Percentiles rank a stretch among this genome's conserved stretches.
Evolutionary conservation across 2,797 vertebrate species (phyloP).

Genomic region (Semotilus atromaculatus): DNA sequence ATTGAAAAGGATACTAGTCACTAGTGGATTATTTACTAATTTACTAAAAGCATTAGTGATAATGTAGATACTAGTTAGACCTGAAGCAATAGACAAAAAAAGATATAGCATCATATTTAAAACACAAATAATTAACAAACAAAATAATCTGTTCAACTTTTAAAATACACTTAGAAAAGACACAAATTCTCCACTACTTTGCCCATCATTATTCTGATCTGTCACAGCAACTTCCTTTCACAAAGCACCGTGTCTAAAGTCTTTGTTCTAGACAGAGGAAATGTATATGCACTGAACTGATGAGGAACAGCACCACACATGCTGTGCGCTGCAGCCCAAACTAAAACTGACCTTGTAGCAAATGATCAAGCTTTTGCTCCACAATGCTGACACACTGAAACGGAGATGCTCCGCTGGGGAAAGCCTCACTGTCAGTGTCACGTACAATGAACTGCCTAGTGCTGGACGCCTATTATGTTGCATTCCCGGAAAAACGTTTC

Average conservation of each 20-base stretch:
- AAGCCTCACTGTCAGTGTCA: slow-evolving; percentile 25
- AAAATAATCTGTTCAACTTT: neutral
- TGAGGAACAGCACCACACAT: slow-evolving; percentile 1
- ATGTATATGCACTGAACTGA: slow-evolving; percentile 12
- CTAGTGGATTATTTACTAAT: neutral
- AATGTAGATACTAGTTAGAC: neutral
- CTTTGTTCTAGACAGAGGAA: slow-evolving; percentile 34
- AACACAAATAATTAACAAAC: neutral
- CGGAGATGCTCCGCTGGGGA: slow-evolving; percentile 29
- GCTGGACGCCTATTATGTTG: slow-evolving; percentile 26
- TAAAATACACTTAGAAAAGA: neutral
- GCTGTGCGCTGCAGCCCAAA: neutral
- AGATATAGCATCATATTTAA: neutral
- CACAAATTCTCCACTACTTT: neutral
- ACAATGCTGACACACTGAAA: slow-evolving; percentile 31
- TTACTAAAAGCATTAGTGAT: neutral
- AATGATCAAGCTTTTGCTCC: neutral
- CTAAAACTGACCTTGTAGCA: slow-evolving; percentile 12
- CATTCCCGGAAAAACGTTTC: neutral
- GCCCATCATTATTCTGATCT: neutral
- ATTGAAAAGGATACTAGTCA: neutral
- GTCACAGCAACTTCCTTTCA: slow-evolving; percentile 39
- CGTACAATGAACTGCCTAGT: slow-evolving; percentile 15
- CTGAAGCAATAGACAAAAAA: neutral
- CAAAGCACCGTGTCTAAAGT: slow-evolving; percentile 13